These are phyloP conservation scores for Danaus chrysippus DNA, from an alignment of 2,888 invertebrate genomes.

Conservation along the genomic window DNA sequence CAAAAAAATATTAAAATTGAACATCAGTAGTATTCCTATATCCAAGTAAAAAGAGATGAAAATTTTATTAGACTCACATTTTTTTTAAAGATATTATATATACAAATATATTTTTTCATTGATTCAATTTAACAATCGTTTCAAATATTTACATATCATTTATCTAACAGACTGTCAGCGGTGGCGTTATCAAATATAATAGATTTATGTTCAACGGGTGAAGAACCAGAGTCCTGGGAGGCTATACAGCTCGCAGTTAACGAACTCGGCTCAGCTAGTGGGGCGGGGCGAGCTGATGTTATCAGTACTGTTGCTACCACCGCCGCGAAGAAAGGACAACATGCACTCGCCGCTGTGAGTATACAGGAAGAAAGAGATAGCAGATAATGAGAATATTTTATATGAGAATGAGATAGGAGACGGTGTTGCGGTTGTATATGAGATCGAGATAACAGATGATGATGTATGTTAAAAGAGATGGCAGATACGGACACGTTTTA, in stretches of 20 bases:
- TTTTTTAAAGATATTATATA: too few species aligned
- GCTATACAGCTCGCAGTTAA: constrained; percentile 45
- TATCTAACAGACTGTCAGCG: constrained; percentile 55
- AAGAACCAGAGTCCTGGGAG: constrained; percentile 52
- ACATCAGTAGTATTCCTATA: too few species aligned
- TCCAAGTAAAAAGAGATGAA: too few species aligned
- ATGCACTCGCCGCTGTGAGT: constrained; percentile 61
- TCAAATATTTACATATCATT: too few species aligned
- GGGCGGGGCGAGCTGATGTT: constrained; percentile 37
- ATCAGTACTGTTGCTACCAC: constrained; percentile 46
- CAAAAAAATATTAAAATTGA: too few species aligned
- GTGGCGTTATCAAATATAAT: constrained; percentile 57
- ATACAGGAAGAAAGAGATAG: not conserved
- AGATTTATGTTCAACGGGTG: constrained; percentile 50
- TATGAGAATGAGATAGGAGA: not conserved
- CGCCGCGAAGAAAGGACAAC: constrained; percentile 51
- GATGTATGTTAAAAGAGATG: too few species aligned
- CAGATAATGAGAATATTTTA: not conserved
- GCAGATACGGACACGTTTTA: not conserved
- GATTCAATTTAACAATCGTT: too few species aligned
- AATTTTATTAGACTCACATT: too few species aligned
- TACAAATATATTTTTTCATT: too few species aligned
- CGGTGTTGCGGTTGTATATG: not conserved
- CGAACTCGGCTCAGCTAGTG: constrained; percentile 48
- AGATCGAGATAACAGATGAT: not conserved